Evolutionary conservation across 2,113 vertebrate genomes (phyloP).

Genomic region (Muscicapa adusta): DNA sequence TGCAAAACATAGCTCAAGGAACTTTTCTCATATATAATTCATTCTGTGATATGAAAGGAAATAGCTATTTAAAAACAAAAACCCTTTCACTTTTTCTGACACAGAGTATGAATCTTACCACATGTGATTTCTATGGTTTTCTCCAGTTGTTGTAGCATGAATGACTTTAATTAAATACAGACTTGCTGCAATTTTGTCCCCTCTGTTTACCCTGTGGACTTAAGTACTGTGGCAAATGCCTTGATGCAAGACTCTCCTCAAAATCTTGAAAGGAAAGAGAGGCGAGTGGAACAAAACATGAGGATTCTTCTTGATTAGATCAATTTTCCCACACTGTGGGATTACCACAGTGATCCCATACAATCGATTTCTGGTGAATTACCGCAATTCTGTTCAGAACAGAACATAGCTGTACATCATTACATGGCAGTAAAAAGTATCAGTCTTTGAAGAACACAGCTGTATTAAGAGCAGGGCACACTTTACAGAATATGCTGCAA

Average conservation of each 20-base stretch:
- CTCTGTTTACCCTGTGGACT: background rate
- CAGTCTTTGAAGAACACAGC: constrained; percentile 13
- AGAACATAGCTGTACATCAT: background rate
- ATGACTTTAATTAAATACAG: background rate
- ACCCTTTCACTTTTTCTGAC: background rate
- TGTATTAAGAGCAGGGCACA: constrained; percentile 12
- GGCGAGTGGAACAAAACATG: background rate
- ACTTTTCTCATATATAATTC: background rate
- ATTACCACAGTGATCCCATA: constrained; percentile 38
- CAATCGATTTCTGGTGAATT: background rate
- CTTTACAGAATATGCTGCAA: constrained; percentile 37
- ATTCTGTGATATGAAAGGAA: background rate
- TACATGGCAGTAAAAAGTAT: background rate
- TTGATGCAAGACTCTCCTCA: background rate
- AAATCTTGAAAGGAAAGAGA: background rate
- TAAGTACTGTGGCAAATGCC: background rate
- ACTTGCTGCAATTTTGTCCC: background rate
- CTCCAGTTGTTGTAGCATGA: background rate
- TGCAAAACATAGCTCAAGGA: background rate
- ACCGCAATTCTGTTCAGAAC: background rate
- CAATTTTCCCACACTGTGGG: background rate
- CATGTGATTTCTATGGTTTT: background rate
- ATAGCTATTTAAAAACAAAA: background rate
- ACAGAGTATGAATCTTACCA: background rate
- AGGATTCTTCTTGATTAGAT: background rate